A percentile compares a stretch with the other conserved stretches of the same genome.
Evolutionary conservation across 1,140 invertebrate genomes (phyloP).

Genomic region (Listronotus oregonensis): DNA sequence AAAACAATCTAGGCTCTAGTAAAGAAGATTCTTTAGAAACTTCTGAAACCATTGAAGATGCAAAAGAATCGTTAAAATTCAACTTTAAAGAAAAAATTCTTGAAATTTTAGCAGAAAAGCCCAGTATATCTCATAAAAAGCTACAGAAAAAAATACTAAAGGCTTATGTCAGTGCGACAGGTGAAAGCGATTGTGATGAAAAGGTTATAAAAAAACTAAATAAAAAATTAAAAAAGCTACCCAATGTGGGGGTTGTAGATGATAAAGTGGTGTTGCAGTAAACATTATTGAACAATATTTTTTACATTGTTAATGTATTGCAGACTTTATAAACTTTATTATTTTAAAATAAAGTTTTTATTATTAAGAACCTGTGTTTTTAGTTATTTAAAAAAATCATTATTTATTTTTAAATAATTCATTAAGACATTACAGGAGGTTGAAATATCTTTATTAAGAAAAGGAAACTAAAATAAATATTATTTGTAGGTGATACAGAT

Average conservation of each 20-base stretch:
- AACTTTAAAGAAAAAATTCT: conserved; percentile 55
- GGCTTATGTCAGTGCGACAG: conserved; percentile 49
- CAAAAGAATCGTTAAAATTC: conserved; percentile 48
- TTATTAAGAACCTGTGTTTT: too few relatives aligned
- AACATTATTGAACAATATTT: too few relatives aligned
- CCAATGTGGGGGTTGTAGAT: conserved; percentile 34
- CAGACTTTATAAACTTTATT: too few relatives aligned
- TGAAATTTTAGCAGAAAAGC: conserved; percentile 52
- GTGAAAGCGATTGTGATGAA: conserved; percentile 45
- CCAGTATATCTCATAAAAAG: conserved; percentile 56
- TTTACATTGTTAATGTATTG: too few relatives aligned
- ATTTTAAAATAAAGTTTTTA: too few relatives aligned
- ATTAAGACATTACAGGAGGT: too few relatives aligned
- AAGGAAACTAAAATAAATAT: too few relatives aligned
- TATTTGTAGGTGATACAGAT: too few relatives aligned
- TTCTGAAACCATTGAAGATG: conserved; percentile 35
- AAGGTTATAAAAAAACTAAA: conserved; percentile 55
- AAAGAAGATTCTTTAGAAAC: conserved; percentile 1
- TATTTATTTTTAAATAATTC: too few relatives aligned
- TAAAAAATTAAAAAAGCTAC: conserved; percentile 57
- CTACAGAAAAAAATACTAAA: conserved; percentile 56
- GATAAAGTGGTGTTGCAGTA: conserved; percentile 22
- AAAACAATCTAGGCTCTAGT: conserved; percentile 30
- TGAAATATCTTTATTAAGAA: too few relatives aligned
- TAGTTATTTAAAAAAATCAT: too few relatives aligned